Percentiles rank a stretch among this genome's conserved stretches.
Evolutionary conservation across 2,888 invertebrate species (phyloP).

Genomic region (Protonemura montana): DNA sequence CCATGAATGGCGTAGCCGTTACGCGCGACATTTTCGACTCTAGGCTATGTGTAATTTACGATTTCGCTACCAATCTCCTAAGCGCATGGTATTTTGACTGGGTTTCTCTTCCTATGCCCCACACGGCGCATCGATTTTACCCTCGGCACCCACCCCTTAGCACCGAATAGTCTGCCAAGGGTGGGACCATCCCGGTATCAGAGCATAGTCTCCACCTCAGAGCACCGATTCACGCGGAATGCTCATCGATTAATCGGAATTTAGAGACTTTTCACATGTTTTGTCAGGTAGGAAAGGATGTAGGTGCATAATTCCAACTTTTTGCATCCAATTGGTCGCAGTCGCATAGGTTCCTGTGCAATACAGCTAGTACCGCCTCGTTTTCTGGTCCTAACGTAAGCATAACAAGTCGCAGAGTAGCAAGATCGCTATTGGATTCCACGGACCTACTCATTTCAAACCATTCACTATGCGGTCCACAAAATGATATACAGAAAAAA

Average conservation of each 20-base stretch:
- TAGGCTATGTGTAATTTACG: background rate
- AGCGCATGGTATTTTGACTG: background rate
- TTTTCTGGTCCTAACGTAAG: no score
- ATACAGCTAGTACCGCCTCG: no score
- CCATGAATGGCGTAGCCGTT: background rate
- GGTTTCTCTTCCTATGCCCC: background rate
- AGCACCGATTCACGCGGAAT: background rate
- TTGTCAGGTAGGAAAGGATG: no score
- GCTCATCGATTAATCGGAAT: background rate
- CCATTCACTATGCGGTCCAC: no score
- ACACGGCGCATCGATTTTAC: constrained; percentile 4
- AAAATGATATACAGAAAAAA: no score
- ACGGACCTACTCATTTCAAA: no score
- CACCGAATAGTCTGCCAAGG: background rate
- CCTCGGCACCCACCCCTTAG: background rate
- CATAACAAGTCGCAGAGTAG: no score
- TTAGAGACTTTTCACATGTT: no score
- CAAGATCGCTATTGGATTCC: no score
- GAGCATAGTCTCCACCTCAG: background rate
- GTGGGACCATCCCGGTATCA: background rate
- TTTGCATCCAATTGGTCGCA: no score
- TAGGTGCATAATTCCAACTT: no score
- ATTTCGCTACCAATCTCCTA: background rate
- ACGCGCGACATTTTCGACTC: background rate
- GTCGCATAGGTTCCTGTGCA: no score